Evolutionary conservation across 1,140 invertebrate genomes (phyloP), one percentile per base, ranked within the genome.

Genomic region (Heliothis virescens): DNA sequence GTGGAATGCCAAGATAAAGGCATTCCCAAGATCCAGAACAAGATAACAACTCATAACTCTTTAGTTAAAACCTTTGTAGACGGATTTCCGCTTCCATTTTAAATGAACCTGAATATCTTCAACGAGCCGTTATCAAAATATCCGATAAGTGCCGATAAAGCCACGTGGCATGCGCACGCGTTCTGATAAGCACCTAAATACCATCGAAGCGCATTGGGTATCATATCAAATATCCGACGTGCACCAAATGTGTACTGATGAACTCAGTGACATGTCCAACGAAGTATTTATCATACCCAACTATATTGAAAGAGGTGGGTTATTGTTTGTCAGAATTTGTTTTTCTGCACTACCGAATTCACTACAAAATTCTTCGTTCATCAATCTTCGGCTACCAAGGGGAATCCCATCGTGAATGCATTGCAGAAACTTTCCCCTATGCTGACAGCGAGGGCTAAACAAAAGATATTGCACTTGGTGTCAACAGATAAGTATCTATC

Each of bases 101-200:
- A 5, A 12, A 29, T 29, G 3, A 67, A 67, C 41, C 18, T n/a
- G 3, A 11, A 16, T 3, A 10, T 67, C 47, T 48, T 67, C 9
- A 50, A 67, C 50, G 63, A 18, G 12, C 4, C 12, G 41, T 67
- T 67, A 67, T 67, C 63, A 67, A 21, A 67, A 67, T 48, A 48
- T 67, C 16, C 16, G 63, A 67, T 67, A 67, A 67, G 41, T n/a
- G 18, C 12, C n/a, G n/a, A n/a, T n/a, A n/a, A n/a, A n/a, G n/a
- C 16, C 63, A 67, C 63, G 63, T 48, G 41, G 41, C 10, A 1
- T 1, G 16, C 9, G 18, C 63, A 48, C 34, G 18, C 18, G 41
- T 63, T 10, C 18, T 65, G 63, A 67, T 67, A 48, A 67, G 21
- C 41, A 16, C 10, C 10, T 48, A 47, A 65, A 65, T 65, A 47